These are phyloP conservation scores for Leptestheria dahalacensis DNA, from an alignment of 1,140 invertebrate genomes.

Conservation along the genomic window DNA sequence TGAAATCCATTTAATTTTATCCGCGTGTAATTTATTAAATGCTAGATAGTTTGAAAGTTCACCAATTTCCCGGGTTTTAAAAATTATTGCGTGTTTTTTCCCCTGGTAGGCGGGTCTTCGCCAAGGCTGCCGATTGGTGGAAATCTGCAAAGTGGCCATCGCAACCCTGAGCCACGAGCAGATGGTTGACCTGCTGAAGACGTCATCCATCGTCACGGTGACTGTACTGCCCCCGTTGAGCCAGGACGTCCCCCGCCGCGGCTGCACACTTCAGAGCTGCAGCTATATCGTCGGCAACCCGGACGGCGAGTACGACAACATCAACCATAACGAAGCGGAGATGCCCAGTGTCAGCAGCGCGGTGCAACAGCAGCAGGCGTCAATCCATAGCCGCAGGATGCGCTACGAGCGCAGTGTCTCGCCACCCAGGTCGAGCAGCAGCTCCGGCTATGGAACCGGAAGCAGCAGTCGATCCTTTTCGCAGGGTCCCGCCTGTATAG, in stretches of 20 bases:
- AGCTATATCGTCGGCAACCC: constrained; percentile 43
- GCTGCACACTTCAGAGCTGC: constrained; percentile 50
- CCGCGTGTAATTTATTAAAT: not conserved
- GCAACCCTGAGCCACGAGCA: constrained; percentile 80
- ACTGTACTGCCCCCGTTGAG: constrained; percentile 61
- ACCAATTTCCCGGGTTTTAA: not conserved
- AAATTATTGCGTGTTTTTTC: not conserved
- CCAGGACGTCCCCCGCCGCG: constrained; percentile 46
- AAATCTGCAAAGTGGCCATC: constrained; percentile 76
- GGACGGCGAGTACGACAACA: constrained; percentile 57
- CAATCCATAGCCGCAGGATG: constrained; percentile 18
- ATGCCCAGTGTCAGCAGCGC: constrained; percentile 21
- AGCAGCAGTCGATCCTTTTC: constrained; percentile 51
- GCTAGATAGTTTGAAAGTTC: not conserved
- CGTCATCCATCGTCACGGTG: constrained; percentile 66
- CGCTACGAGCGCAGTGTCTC: constrained; percentile 54
- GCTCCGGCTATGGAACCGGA: constrained; percentile 69
- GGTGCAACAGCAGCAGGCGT: constrained; percentile 19
- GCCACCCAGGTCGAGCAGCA: constrained; percentile 63
- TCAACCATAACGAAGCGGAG: constrained; percentile 25
- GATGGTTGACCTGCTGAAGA: constrained; percentile 85
- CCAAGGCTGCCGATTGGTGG: constrained; percentile 65
- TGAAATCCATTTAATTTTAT: too few species aligned
- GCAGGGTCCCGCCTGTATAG: constrained; percentile 34
- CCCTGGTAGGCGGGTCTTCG: constrained; percentile 42